phyloP scores from a whole-genome alignment of 2,113 vertebrate species.

The Speoplatyrhinus poulsoni region DNA sequence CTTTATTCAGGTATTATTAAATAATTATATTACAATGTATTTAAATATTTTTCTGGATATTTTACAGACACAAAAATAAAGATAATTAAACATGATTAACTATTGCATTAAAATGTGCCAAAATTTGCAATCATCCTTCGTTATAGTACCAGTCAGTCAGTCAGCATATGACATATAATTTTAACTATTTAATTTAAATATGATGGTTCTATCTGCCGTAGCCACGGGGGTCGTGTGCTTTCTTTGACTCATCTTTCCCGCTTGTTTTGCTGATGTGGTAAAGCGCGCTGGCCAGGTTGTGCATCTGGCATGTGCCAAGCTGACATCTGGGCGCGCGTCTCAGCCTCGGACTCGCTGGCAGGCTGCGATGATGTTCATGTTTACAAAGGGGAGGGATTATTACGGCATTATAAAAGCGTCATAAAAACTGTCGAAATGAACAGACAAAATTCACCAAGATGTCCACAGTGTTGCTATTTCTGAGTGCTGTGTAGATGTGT shows the following conservation, averaged over 20 bases:
- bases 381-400: background rate
- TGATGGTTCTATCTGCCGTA: constrained; percentile 66
- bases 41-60: constrained; percentile 56
- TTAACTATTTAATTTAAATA: too few species aligned
- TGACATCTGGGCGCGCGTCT: constrained; percentile 68
- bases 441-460: background rate
- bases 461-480: background rate
- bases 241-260: constrained; percentile 70
- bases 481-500: background rate
- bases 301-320: constrained; percentile 77
- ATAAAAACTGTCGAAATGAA: too few species aligned
- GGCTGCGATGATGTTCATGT: constrained; percentile 23
- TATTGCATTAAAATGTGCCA: constrained; percentile 22
- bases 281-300: constrained; percentile 76
- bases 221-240: constrained; percentile 67
- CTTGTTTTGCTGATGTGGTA: constrained; percentile 64
- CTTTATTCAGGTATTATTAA: constrained; percentile 29
- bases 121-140: constrained; percentile 54
- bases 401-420: too few species aligned
- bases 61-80: background rate
- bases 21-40: constrained; percentile 55
- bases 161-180: background rate
- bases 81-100: background rate
- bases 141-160: constrained; percentile 12
- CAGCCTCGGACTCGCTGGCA: constrained; percentile 30